Conservation (phyloP, 2,113 vertebrate genomes). For the Halichoeres trimaculatus region DNA sequence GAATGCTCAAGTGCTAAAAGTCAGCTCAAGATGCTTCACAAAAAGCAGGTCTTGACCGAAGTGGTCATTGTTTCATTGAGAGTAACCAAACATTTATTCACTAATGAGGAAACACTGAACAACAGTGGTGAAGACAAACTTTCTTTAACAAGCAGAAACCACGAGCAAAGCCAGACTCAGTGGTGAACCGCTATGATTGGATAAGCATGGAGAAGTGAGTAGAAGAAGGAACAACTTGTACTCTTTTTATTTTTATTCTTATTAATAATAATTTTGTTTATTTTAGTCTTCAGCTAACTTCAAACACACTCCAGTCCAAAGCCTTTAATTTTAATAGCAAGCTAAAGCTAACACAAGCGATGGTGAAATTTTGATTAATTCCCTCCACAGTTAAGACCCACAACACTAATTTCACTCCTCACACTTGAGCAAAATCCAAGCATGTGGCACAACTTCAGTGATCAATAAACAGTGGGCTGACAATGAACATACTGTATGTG, state of each 20-base stretch:
- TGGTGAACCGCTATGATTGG: too few species aligned
- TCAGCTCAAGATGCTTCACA: not conserved
- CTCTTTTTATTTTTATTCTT: not conserved
- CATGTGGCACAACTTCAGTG: conserved; percentile 44
- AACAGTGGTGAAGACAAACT: too few species aligned
- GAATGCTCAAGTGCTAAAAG: not conserved
- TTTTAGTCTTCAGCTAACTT: not conserved
- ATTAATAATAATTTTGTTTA: too few species aligned
- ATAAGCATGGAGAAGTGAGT: not conserved
- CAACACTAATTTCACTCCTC: conserved; percentile 19
- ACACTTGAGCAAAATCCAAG: conserved; percentile 23
- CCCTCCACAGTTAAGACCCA: not conserved
- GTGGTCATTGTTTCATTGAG: too few species aligned
- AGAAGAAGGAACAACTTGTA: not conserved
- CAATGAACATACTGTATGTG: conserved; percentile 38
- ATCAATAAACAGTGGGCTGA: conserved; percentile 56
- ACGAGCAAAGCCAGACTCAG: too few species aligned
- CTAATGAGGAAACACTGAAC: too few species aligned
- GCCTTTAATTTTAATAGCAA: not conserved
- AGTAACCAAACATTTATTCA: too few species aligned
- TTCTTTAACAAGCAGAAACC: too few species aligned
- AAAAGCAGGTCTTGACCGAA: not conserved
- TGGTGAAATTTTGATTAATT: not conserved
- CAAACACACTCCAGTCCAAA: not conserved
- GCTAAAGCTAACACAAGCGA: not conserved